phyloP scores from a whole-genome alignment of 2,888 invertebrate genomes.

The Erebia epiphron region DNA sequence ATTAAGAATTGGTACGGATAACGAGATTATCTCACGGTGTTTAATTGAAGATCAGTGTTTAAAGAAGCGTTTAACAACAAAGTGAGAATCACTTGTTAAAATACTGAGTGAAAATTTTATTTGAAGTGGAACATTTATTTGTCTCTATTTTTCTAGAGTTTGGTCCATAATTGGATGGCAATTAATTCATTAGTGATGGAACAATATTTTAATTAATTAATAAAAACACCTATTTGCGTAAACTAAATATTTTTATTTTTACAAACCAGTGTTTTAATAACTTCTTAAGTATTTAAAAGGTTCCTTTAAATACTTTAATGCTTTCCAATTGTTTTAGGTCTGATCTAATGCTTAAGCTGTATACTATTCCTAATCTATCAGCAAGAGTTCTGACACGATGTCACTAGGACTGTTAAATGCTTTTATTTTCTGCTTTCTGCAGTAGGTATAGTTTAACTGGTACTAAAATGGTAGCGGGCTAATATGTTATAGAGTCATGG shows the following conservation, averaged over 20 bases:
- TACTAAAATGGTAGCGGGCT: no score
- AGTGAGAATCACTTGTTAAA: conserved; percentile 43
- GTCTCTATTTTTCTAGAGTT: conserved; percentile 8
- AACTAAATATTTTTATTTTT: not conserved
- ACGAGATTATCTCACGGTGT: conserved; percentile 68
- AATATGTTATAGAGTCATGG: no score
- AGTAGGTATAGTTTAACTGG: no score
- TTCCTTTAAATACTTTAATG: not conserved
- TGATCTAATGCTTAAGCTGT: not conserved
- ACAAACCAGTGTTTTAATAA: not conserved
- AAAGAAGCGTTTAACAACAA: conserved; percentile 47
- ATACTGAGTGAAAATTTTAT: conserved; percentile 35
- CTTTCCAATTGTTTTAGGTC: not conserved
- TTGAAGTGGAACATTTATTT: conserved; percentile 20
- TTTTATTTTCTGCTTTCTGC: no score
- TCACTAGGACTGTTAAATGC: no score
- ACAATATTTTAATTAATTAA: not conserved
- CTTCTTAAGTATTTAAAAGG: not conserved
- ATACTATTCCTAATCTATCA: not conserved
- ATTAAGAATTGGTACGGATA: conserved; percentile 68
- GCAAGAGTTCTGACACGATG: not conserved
- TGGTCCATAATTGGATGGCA: not conserved
- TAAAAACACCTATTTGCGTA: not conserved
- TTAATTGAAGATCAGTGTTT: conserved; percentile 62
- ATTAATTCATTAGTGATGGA: conserved; percentile 6